Percentiles rank a stretch among this genome's conserved stretches.
phyloP scores from a whole-genome alignment of 2,797 vertebrate genomes.

The Heterohyrax brucei region DNA sequence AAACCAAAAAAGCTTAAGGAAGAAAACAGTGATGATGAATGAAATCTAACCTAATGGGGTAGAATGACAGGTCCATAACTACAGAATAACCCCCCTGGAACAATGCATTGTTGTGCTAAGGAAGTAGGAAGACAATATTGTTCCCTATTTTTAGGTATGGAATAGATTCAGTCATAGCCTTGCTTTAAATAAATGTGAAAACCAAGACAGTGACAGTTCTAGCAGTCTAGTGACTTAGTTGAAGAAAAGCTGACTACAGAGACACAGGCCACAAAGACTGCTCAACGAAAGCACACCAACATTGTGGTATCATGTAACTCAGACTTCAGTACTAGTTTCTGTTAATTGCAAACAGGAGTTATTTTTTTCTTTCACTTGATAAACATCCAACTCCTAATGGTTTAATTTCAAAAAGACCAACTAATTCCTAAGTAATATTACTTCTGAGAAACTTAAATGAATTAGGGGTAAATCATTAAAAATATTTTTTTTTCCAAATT shows the following conservation, averaged over 20 bases:
- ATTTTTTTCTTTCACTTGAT: conserved; percentile 48
- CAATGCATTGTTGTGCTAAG: conserved; percentile 5
- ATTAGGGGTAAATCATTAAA: neutral
- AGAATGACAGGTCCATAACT: conserved; percentile 14
- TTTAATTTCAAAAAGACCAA: conserved; percentile 50
- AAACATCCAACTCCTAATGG: neutral
- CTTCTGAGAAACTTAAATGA: conserved; percentile 48
- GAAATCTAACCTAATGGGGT: conserved; percentile 24
- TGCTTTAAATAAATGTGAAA: conserved; percentile 50
- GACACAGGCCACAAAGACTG: neutral
- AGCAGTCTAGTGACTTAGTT: neutral
- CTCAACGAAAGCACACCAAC: neutral
- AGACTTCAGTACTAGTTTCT: neutral
- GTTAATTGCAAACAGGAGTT: conserved; percentile 17
- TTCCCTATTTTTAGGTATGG: conserved; percentile 57
- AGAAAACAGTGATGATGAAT: conserved; percentile 16
- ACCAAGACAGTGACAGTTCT: neutral
- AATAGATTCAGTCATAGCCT: conserved; percentile 13
- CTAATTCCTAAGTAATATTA: conserved; percentile 10
- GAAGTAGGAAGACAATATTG: conserved; percentile 58
- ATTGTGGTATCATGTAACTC: neutral
- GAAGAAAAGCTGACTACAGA: conserved; percentile 39
- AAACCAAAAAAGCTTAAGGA: conserved; percentile 63
- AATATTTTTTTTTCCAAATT: neutral
- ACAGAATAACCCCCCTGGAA: conserved; percentile 45